Evolutionary conservation across 2,888 invertebrate species (phyloP).

Genomic region (Hecatera dysodea): DNA sequence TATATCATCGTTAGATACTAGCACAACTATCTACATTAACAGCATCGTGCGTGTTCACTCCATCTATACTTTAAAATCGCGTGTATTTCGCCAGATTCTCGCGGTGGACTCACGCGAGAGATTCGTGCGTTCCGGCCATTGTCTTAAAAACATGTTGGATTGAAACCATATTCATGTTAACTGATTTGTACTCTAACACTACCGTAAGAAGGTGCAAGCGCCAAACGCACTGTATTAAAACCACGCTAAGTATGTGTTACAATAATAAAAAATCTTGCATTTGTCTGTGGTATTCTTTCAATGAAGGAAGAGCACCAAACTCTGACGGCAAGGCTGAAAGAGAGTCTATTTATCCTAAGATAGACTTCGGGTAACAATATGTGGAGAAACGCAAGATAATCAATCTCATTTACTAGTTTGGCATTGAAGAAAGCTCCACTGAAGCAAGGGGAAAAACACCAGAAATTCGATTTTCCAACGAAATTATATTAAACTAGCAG

Average conservation of each 20-base stretch:
- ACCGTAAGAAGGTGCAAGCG: background rate
- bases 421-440: background rate
- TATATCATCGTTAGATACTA: conserved; percentile 1
- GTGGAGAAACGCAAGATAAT: background rate
- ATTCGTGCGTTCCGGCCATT: conserved; percentile 38
- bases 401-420: background rate
- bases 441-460: background rate
- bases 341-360: background rate
- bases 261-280: background rate
- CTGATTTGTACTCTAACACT: conserved; percentile 24
- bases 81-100: conserved; percentile 33
- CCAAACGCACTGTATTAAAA: background rate
- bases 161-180: conserved; percentile 25
- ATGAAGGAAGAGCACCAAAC: background rate
- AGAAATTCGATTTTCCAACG: no score
- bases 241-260: background rate
- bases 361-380: background rate
- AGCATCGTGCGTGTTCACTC: conserved; percentile 6
- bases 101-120: conserved; percentile 25
- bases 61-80: conserved; percentile 22
- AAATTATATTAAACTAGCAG: no score
- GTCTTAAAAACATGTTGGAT: conserved; percentile 27
- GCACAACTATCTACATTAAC: conserved; percentile 8
- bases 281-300: background rate
- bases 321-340: background rate